A percentile compares a stretch with the other conserved stretches of the same genome.
Evolutionary conservation across 2,888 invertebrate genomes (phyloP).

Genomic region (Notocelia uddmanniana): DNA sequence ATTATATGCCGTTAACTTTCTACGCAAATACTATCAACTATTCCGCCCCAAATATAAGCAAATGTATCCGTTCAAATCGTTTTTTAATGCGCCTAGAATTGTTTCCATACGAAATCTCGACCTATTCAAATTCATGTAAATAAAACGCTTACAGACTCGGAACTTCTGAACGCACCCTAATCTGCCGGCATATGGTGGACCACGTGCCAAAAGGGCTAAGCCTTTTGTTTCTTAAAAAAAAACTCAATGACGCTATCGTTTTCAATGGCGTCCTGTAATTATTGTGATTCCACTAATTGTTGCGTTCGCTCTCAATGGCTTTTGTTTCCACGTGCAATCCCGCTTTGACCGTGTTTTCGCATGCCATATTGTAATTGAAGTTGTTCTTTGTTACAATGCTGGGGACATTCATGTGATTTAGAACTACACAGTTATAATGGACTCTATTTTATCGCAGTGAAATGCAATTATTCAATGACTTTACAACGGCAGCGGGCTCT

Average conservation of each 20-base stretch:
- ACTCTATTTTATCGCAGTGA: conserved; percentile 31
- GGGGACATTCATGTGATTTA: conserved; percentile 22
- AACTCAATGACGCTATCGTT: conserved; percentile 78
- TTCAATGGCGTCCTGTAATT: conserved; percentile 78
- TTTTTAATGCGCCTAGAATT: conserved; percentile 39
- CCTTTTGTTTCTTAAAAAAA: conserved; percentile 73
- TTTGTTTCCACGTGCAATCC: conserved; percentile 74
- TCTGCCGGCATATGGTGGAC: conserved; percentile 69
- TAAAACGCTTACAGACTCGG: conserved; percentile 49
- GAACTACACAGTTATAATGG: conserved; percentile 10
- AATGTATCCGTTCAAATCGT: conserved; percentile 39
- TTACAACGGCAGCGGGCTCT: conserved; percentile 31
- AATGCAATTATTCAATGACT: conserved; percentile 30
- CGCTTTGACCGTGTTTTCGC: conserved; percentile 79
- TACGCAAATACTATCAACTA: not conserved
- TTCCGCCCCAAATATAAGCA: conserved; percentile 16
- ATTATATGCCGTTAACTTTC: not conserved
- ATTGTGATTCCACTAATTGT: conserved; percentile 82
- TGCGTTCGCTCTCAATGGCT: conserved; percentile 64
- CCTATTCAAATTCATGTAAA: conserved; percentile 46
- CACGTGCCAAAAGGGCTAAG: conserved; percentile 78
- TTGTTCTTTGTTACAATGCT: conserved; percentile 59
- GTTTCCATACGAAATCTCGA: conserved; percentile 42
- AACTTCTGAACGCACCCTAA: conserved; percentile 59
- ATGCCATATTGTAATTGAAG: conserved; percentile 78